phyloP scores from a whole-genome alignment of 1,140 invertebrate genomes.

The Vollenhovia emeryi region DNA sequence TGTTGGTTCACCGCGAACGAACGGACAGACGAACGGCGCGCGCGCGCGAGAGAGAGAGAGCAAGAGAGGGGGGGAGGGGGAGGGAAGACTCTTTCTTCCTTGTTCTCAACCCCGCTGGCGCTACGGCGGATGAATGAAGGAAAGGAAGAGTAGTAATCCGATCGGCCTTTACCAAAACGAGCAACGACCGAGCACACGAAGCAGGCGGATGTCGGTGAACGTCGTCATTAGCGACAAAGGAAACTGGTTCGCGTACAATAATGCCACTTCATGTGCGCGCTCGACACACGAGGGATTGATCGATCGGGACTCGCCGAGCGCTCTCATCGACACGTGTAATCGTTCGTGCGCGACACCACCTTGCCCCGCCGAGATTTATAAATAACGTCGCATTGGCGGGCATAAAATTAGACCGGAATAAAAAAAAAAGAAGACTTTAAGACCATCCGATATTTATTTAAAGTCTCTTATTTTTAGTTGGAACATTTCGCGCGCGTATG shows the following conservation, averaged over 20 bases:
- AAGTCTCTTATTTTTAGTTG: slow-evolving; percentile 46
- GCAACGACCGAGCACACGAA: slow-evolving; percentile 31
- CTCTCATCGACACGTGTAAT: slow-evolving; percentile 48
- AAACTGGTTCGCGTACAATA: slow-evolving; percentile 56
- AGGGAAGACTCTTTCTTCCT: neutral
- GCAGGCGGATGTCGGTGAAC: slow-evolving; percentile 55
- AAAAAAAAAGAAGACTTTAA: slow-evolving; percentile 20
- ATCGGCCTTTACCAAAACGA: slow-evolving; percentile 53
- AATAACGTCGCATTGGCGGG: slow-evolving; percentile 32
- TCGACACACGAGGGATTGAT: slow-evolving; percentile 12
- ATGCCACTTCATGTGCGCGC: slow-evolving; percentile 24
- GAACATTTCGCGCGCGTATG: neutral
- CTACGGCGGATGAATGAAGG: slow-evolving; percentile 53
- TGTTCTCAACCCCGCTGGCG: neutral
- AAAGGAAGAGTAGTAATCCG: slow-evolving; percentile 60
- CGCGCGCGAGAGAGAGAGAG: neutral
- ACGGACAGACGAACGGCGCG: neutral
- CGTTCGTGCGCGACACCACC: slow-evolving; percentile 16
- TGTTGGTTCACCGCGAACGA: slow-evolving; percentile 28
- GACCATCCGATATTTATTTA: slow-evolving; percentile 40
- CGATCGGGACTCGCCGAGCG: slow-evolving; percentile 22
- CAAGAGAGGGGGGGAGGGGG: slow-evolving; percentile 1
- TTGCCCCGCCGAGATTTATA: slow-evolving; percentile 40
- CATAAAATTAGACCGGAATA: slow-evolving; percentile 42
- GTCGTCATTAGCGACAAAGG: slow-evolving; percentile 58